Evolutionary conservation across 2,888 invertebrate genomes (phyloP), one percentile per base, ranked within the genome.

Genomic region (Opisthograptis luteolata): DNA sequence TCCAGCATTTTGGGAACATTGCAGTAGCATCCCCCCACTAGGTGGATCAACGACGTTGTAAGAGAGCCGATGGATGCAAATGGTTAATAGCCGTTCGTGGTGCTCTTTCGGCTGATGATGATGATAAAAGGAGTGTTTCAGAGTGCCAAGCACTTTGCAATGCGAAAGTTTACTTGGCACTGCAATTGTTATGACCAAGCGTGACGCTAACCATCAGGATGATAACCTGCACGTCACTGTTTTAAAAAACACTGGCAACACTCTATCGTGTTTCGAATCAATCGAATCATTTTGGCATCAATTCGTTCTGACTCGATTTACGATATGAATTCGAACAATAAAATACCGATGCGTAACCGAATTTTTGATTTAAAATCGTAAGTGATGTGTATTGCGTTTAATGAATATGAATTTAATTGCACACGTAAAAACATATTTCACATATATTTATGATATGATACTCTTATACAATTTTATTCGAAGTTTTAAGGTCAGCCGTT

Each of bases 281-380:
- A 66, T 75, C 70, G 73, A 73, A 68, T 75, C 70, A 61, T 70
- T 77, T 73, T 70, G 76, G 75, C 66, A 64, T 69, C 69, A 70
- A 80, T 84, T 82, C 77, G 79, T 63, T 73, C 62, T 76, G 75
- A 70, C 53, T 58, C 73, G 74, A 84, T 85, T 84, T 84, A 85
- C 71, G 74, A 64, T 58, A 5, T 25, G 68, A 71, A 79, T 69
- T 66, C 70, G 66, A 60, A 70, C 74, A 72, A 75, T 76, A 70
- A 74, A n/a, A 56, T 48, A 43, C 13, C 15, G 68, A 65, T 61
- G 61, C 60, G 62, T 31, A 32, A 20, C 55, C 44, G 57, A 70
- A 56, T 67, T 67, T 67, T 68, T 70, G 65, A 73, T 71, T 73
- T 69, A 70, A 60, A 63, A 32, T 46, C 41, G 45, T 20, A 43